Evolutionary conservation across 2,113 vertebrate species (phyloP), one percentile per base, ranked within the genome.

Genomic region (Mystacornis crossleyi): DNA sequence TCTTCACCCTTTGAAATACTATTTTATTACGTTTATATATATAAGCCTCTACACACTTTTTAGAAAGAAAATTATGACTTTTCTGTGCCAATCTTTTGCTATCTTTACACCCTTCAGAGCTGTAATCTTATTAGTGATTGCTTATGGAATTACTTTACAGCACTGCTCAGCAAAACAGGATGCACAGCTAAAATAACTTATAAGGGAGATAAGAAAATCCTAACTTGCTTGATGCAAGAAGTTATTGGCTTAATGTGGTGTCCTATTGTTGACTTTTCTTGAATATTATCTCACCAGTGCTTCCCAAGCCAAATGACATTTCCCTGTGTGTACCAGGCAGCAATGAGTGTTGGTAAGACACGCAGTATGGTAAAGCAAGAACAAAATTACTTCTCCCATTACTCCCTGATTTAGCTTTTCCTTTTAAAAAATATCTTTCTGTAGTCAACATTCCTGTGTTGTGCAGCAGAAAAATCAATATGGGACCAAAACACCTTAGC

Each of bases 41-140:
- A 14, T 61, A 69, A 43, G 3, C 1, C 0, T 0, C 12, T 34
- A 13, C 18, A 14, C 38, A 33, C 0, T 47, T 84, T 74, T 89
- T 45, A n/a, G 36, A 69, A 86, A 80, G 12, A 71, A 69, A 66
- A 75, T 18, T 0, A 29, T 75, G 9, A 50, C 10, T 94, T 93
- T 62, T 20, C 21, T 85, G n/a, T 65, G 14, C 12, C 21, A 67
- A 21, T 77, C 69, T 82, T 93, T 75, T 48, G 11, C 66, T 86
- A 70, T 51, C 67, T 70, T 86, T 94, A 29, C 23, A 42, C 28
- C 5, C 18, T 89, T 86, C 48, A 84, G 65, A 78, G 31, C 31
- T 51, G 43, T 31, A 86, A 34, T 86, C 34, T 91, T 60, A 64
- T 75, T 84, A 57, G 40, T 62, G 45, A 77, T 87, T 54, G 2